Evolutionary conservation across 2,888 invertebrate genomes (phyloP), one percentile per base, ranked within the genome.

Genomic region (Punctoribates punctum): DNA sequence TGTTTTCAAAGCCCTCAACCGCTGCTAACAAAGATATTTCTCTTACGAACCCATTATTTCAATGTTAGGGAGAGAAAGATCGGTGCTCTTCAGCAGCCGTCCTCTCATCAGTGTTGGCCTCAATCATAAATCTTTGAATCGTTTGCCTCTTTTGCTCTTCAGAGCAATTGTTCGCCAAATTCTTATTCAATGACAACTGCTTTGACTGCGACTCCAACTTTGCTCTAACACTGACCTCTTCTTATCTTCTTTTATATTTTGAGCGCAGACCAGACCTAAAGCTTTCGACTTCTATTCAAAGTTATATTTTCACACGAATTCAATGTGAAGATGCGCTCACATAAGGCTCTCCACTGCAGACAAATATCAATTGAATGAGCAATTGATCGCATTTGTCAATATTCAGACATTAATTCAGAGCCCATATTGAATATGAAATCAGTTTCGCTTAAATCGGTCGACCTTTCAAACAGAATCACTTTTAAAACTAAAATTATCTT

Each of bases 281-380:
- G 34, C 62, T 62, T 62, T 62, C 62, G 29, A 62, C 27, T 62
- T 34, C 62, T 62, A 29, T 62, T 62, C 29, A 62, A 62, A 62
- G n/a, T 62, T 62, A 15, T 62, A 62, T 62, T 62, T 62, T 62
- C 62, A 62, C 62, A 62, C 62, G 62, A 62, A 60, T n/a, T n/a
- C n/a, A n/a, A n/a, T n/a, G 48, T 11, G 54, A 54, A 54, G 62
- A 62, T 62, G 62, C 62, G 62, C 29, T 62, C 62, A 62, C 4
- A 62, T 29, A 5, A 6, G 4, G 27, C 62, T 62, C 34, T 29
- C 27, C 62, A 29, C 17, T 62, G 25, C 60, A 9, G 9, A 11
- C 29, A 62, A 11, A 62, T 5, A 62, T 29, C 62, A 29, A 62
- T 62, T 5, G 4, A 60, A 60, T 23, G 27, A 27, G 17, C 62